Base-by-base conservation (phyloP, 2,113 vertebrate species). In the Otolemur garnettii region DNA sequence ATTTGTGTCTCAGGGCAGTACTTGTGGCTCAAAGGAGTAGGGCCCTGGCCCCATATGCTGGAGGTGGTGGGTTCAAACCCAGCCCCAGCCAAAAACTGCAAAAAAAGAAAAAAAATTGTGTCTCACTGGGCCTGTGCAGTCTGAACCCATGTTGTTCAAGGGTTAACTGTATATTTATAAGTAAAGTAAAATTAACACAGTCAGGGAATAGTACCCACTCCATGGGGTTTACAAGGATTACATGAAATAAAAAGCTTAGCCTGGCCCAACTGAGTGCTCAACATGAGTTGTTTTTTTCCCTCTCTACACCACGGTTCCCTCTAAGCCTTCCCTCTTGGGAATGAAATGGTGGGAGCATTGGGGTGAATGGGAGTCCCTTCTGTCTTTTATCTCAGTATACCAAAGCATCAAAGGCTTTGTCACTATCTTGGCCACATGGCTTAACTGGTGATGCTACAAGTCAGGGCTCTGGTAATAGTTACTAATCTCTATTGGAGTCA, bases 351-450 rank as follows among this genome's bases (percentile, higher is more conserved):
- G 38, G 17, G 66, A 81, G 55, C 24, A 77, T 50, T 50, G 45
- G 45, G 45, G 45, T 50, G 45, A 50, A 50, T 50, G 45, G 45
- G 45, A 33, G 45, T 66, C 53, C 33, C 74, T 35, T 45, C 71
- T 0, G 19, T 22, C 21, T 38, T 93, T 90, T 94, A 60, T 93
- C 60, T 94, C 86, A 57, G 92, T n/a, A 50, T 89, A 87, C 95
- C 96, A 90, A 94, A 82, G 62, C 45, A 64, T 68, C 74, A 93
- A 68, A 60, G 72, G 22, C 78, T 94, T 94, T 94, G 79, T 90
- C 50, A 80, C 55, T 82, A 77, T 72, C 38, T 90, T 19, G 66
- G 55, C 60, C 72, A 72, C 30, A 24, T 66, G 66, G 60, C 55
- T 95, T 91, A 94, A 74, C 62, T 86, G 55, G 57, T 69, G 62